phyloP scores from a whole-genome alignment of 2,888 invertebrate genomes.

The Tetranychus piercei region DNA sequence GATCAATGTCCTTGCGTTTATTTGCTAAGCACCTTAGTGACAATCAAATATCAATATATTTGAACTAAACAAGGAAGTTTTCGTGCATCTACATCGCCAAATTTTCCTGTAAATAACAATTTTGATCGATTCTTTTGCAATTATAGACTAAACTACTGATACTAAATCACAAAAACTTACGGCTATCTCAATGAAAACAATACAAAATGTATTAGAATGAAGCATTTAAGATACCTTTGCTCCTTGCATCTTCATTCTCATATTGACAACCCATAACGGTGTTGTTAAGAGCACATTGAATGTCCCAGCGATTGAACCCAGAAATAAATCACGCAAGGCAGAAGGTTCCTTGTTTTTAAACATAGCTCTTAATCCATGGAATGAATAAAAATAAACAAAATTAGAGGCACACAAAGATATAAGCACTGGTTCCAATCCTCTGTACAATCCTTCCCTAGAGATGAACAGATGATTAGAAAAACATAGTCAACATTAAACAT shows the following conservation, averaged over 20 bases:
- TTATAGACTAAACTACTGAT: background rate
- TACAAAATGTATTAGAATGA: too few species aligned
- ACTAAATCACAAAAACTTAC: too few species aligned
- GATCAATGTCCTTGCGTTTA: too few species aligned
- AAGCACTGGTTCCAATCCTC: conserved; percentile 61
- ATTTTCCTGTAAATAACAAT: too few species aligned
- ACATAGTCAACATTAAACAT: conserved; percentile 4
- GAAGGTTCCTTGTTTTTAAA: conserved; percentile 34
- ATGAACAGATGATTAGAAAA: conserved; percentile 4
- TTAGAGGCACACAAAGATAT: conserved; percentile 59
- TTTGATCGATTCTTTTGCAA: background rate
- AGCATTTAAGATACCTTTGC: conserved; percentile 23
- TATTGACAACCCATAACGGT: conserved; percentile 81
- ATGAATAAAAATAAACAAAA: conserved; percentile 84
- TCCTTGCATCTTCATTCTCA: conserved; percentile 61
- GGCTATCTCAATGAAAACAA: too few species aligned
- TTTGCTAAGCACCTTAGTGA: too few species aligned
- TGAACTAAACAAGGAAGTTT: too few species aligned
- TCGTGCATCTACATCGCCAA: too few species aligned
- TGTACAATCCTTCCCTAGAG: conserved; percentile 42
- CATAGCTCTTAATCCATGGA: conserved; percentile 55
- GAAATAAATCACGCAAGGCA: conserved; percentile 43
- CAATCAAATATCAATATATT: too few species aligned
- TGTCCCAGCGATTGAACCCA: conserved; percentile 56
- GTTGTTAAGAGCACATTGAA: conserved; percentile 67